phyloP scores from a whole-genome alignment of 1,140 invertebrate genomes.

The Sycophila sp. region DNA sequence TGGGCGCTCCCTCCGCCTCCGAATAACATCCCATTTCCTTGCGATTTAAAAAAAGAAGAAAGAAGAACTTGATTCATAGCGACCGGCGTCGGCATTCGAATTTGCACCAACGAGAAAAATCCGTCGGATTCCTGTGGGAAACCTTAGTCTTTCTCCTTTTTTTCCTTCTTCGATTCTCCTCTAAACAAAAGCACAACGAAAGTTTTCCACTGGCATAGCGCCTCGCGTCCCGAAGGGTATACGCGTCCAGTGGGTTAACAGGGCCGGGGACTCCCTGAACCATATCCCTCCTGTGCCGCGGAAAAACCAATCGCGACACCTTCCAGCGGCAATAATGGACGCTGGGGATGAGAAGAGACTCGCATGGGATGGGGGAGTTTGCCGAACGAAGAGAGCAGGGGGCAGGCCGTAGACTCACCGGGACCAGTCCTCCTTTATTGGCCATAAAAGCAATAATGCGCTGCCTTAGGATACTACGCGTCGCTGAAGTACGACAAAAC shows the following conservation, averaged over 20 bases:
- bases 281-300: conserved; percentile 57
- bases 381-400: background rate
- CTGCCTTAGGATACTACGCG: conserved; percentile 56
- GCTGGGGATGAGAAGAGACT: conserved; percentile 27
- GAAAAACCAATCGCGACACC: conserved; percentile 65
- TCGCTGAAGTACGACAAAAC: conserved; percentile 56
- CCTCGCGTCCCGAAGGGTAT: conserved; percentile 53
- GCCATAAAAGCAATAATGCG: conserved; percentile 66
- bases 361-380: no score
- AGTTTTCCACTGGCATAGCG: conserved; percentile 16
- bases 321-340: conserved; percentile 56
- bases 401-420: background rate
- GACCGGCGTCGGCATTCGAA: conserved; percentile 10
- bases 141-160: conserved; percentile 34
- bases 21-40: background rate
- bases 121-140: conserved; percentile 29
- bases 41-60: conserved; percentile 22
- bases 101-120: background rate
- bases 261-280: conserved; percentile 64
- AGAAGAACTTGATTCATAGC: conserved; percentile 29
- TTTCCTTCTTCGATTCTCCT: conserved; percentile 37
- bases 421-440: conserved; percentile 55
- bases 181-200: conserved; percentile 32
- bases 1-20: background rate
- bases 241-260: conserved; percentile 58